A percentile compares a stretch with the other conserved stretches of the same genome.
phyloP scores from a whole-genome alignment of 2,797 vertebrate genomes.

The Adrianichthys oophorus region DNA sequence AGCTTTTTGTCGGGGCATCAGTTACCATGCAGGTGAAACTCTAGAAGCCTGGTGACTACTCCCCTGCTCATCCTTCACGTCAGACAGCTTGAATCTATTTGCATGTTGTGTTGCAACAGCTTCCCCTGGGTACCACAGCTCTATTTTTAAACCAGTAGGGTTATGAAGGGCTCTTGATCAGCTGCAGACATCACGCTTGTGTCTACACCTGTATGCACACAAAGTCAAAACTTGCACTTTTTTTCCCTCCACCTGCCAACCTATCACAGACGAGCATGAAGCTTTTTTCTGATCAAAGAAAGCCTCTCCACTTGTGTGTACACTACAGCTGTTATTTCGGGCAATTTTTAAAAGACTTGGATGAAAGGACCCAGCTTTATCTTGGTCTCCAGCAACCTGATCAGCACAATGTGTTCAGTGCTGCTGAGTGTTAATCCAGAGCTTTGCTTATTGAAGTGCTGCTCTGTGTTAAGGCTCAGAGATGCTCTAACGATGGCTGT shows the following conservation, averaged over 20 bases:
- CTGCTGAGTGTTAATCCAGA: slow-evolving; percentile 8
- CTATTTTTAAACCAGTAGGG: slow-evolving; percentile 74
- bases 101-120: slow-evolving; percentile 64
- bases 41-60: slow-evolving; percentile 50
- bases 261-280: slow-evolving; percentile 10
- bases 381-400: slow-evolving; percentile 22
- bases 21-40: slow-evolving; percentile 45
- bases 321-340: slow-evolving; percentile 33
- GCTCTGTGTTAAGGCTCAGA: slow-evolving; percentile 54
- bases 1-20: slow-evolving; percentile 20
- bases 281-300: slow-evolving; percentile 39
- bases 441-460: slow-evolving; percentile 17
- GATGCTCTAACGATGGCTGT: slow-evolving; percentile 38
- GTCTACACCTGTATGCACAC: slow-evolving; percentile 14
- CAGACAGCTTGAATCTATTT: slow-evolving; percentile 58
- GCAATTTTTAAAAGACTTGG: slow-evolving; percentile 46
- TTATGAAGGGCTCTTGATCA: slow-evolving; percentile 51
- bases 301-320: slow-evolving; percentile 27
- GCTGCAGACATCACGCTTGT: slow-evolving; percentile 35
- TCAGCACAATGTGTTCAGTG: slow-evolving; percentile 4
- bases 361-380: slow-evolving; percentile 47
- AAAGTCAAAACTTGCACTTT: slow-evolving; percentile 8
- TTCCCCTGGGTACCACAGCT: slow-evolving; percentile 65
- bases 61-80: slow-evolving; percentile 44
- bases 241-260: slow-evolving; percentile 6